These are phyloP conservation scores for Chrysogorgia sp. DNA, from an alignment of 92 coral and sea anemone genomes.

Conservation along the genomic window DNA sequence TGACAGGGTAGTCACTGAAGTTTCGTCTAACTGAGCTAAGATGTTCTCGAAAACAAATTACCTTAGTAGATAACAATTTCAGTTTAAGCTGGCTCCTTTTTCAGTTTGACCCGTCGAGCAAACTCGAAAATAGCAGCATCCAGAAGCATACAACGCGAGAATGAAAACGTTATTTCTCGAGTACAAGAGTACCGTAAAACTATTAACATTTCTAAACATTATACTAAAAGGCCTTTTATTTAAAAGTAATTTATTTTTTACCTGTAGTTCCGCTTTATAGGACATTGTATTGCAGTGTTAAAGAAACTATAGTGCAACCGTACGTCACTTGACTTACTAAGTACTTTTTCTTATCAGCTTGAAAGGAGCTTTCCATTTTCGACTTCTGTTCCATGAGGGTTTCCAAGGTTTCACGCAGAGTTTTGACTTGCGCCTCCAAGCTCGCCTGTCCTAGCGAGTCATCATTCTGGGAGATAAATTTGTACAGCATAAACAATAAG, in stretches of 20 bases:
- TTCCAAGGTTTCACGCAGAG: conserved; percentile 77
- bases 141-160: too few species aligned
- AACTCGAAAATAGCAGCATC: too few species aligned
- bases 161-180: too few species aligned
- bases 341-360: conserved; percentile 92
- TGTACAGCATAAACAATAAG: not conserved
- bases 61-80: too few species aligned
- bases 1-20: not conserved
- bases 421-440: conserved; percentile 62
- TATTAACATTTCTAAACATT: too few species aligned
- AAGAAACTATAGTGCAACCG: too few species aligned
- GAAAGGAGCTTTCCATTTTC: conserved; percentile 92
- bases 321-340: conserved; percentile 63
- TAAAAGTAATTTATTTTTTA: too few species aligned
- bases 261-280: too few species aligned
- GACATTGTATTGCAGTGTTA: not conserved
- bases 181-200: too few species aligned
- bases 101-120: not conserved
- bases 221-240: too few species aligned
- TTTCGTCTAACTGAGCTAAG: too few species aligned
- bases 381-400: conserved; percentile 98
- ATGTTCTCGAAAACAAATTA: not conserved
- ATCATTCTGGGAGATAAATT: conserved; percentile 18
- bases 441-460: conserved; percentile 25
- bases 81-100: not conserved